Percentiles rank a stretch among this genome's conserved stretches.
These are phyloP conservation scores for Himalopsyche tibetana DNA, from an alignment of 2,888 invertebrate species.

Conservation along the genomic window DNA sequence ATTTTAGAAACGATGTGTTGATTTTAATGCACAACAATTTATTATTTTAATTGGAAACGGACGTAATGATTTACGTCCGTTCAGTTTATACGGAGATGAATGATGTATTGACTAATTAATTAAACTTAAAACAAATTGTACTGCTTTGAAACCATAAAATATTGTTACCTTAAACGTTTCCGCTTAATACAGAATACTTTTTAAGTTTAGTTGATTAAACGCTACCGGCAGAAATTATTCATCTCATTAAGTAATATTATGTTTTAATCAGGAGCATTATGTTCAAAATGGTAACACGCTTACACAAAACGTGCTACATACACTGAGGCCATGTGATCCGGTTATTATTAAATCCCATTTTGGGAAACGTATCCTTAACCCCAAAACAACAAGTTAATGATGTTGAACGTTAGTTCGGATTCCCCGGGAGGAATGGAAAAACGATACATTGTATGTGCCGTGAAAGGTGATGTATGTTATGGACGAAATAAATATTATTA, in stretches of 20 bases:
- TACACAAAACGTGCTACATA: not conserved
- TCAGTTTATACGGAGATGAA: no score
- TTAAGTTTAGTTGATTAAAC: no score
- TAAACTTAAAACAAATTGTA: no score
- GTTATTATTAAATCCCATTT: slow-evolving; percentile 34
- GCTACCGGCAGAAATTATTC: not conserved
- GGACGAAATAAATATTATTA: no score
- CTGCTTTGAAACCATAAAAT: no score
- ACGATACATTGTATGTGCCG: not conserved
- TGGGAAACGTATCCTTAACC: slow-evolving; percentile 27
- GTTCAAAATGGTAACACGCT: not conserved
- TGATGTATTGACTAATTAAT: no score
- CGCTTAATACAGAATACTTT: no score
- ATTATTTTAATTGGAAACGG: no score
- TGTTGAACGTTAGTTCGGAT: not conserved
- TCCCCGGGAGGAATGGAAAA: slow-evolving; percentile 27
- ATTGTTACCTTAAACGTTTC: no score
- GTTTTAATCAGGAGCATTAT: not conserved
- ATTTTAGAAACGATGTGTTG: no score
- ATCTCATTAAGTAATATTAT: slow-evolving; percentile 26
- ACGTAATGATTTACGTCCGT: no score
- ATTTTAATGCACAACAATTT: no score
- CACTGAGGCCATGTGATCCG: not conserved
- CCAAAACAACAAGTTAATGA: slow-evolving; percentile 31
- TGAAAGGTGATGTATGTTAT: not conserved